Conservation (phyloP, 2,113 vertebrate genomes). For the Percopsis transmontana region DNA sequence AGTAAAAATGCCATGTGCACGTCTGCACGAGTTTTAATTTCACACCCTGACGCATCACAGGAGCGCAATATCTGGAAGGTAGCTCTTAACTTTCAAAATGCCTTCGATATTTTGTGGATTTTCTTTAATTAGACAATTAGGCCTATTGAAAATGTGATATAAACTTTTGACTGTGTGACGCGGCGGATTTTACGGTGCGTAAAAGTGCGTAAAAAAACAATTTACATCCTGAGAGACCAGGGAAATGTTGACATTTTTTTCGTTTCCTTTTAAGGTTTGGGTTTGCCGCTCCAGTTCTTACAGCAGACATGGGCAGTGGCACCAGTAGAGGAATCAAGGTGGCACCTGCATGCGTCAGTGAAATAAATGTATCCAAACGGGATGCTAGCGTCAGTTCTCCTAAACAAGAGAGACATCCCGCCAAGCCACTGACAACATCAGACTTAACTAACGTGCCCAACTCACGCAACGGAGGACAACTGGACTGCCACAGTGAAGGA, state of each 20-base stretch:
- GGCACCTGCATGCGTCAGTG: constrained; percentile 64
- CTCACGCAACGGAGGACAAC: constrained; percentile 48
- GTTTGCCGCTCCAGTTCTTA: background rate
- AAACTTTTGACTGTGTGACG: background rate
- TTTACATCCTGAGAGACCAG: background rate
- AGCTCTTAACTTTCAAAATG: background rate
- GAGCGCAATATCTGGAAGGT: background rate
- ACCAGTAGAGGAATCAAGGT: constrained; percentile 74
- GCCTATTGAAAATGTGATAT: background rate
- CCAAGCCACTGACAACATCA: constrained; percentile 39
- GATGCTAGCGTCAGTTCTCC: constrained; percentile 3
- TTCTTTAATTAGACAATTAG: background rate
- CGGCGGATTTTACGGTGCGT: background rate
- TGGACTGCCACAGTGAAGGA: constrained; percentile 58
- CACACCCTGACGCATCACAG: background rate
- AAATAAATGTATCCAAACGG: constrained; percentile 32
- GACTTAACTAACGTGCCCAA: constrained; percentile 19
- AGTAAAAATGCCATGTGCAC: background rate
- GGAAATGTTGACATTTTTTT: constrained; percentile 16
- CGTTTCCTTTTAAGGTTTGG: background rate
- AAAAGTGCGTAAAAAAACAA: too few relatives aligned
- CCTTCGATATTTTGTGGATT: background rate
- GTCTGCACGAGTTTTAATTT: too few relatives aligned
- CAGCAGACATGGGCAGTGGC: constrained; percentile 69
- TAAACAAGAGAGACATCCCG: constrained; percentile 23